Evolutionary conservation across 2,113 vertebrate genomes (phyloP).

Genomic region (Ornithorhynchus anatinus): DNA sequence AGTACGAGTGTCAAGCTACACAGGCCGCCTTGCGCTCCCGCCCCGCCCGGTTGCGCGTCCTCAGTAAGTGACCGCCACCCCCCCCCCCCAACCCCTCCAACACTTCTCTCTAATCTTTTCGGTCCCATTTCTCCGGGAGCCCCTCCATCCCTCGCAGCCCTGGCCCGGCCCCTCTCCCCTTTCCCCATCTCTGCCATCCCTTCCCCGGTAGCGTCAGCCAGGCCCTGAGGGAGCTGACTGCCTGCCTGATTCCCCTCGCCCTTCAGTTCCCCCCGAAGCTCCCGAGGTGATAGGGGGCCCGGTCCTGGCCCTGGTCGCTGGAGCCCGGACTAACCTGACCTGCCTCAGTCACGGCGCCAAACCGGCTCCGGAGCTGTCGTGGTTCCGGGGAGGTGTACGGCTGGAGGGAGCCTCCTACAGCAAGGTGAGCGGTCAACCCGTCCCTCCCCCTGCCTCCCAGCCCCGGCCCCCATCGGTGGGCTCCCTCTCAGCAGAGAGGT

Average conservation of each 20-base stretch:
- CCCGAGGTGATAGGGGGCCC: conserved; percentile 84
- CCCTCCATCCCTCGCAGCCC: not conserved
- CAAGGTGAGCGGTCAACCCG: conserved; percentile 71
- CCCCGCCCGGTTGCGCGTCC: conserved; percentile 82
- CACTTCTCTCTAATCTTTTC: too few relatives aligned
- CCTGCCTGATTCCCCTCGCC: not conserved
- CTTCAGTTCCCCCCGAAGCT: conserved; percentile 82
- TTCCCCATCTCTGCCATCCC: not conserved
- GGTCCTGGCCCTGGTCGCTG: conserved; percentile 81
- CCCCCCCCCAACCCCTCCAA: too few relatives aligned
- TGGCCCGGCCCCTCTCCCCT: not conserved
- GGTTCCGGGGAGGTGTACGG: conserved; percentile 85
- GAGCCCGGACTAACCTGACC: conserved; percentile 83
- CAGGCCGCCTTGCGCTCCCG: conserved; percentile 87
- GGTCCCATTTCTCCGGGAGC: too few relatives aligned
- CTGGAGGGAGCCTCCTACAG: conserved; percentile 78
- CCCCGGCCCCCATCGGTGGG: not conserved
- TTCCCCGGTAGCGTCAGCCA: not conserved
- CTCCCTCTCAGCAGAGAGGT: conserved; percentile 16
- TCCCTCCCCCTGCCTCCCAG: not conserved
- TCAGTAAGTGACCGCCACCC: conserved; percentile 71
- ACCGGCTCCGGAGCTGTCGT: conserved; percentile 85
- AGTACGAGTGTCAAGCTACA: conserved; percentile 90
- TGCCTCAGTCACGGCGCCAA: conserved; percentile 81
- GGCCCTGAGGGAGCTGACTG: not conserved